Evolutionary conservation across 1,140 invertebrate species (phyloP).

Genomic region (Pseudomyrmex flavicornis): DNA sequence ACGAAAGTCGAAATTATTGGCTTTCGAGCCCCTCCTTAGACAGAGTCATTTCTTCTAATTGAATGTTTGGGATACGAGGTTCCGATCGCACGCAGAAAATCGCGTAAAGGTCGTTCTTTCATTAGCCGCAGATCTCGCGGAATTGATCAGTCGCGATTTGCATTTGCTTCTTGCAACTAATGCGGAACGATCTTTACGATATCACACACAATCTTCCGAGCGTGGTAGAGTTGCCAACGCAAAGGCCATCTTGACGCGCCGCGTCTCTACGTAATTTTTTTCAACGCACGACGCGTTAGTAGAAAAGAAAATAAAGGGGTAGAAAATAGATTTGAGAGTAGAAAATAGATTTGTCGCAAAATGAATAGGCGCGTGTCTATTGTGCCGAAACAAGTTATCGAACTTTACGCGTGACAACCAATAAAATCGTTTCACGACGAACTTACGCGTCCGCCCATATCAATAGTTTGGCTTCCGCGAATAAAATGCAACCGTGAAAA

Average conservation of each 20-base stretch:
- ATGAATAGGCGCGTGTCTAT: too few species aligned
- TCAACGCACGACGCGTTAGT: too few species aligned
- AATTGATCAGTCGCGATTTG: too few species aligned
- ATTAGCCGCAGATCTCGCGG: too few species aligned
- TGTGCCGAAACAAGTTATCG: conserved; percentile 2
- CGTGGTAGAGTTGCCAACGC: background rate
- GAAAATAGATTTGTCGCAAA: too few species aligned
- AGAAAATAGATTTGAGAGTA: too few species aligned
- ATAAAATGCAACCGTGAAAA: too few species aligned
- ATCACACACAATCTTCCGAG: background rate
- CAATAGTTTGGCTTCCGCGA: conserved; percentile 2
- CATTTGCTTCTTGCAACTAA: too few species aligned
- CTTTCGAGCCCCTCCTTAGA: conserved; percentile 24
- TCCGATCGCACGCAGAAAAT: conserved; percentile 25
- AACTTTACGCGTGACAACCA: conserved; percentile 35
- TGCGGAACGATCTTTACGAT: too few species aligned
- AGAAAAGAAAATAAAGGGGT: too few species aligned
- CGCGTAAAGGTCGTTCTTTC: too few species aligned
- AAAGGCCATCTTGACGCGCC: conserved; percentile 7
- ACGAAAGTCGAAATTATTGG: conserved; percentile 23
- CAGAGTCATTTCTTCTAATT: conserved; percentile 34
- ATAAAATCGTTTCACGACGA: background rate
- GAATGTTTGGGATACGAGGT: conserved; percentile 17
- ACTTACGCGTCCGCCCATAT: background rate
- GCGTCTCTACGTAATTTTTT: too few species aligned